phyloP scores from a whole-genome alignment of 1,140 invertebrate species.

The Platyscapa corneri region DNA sequence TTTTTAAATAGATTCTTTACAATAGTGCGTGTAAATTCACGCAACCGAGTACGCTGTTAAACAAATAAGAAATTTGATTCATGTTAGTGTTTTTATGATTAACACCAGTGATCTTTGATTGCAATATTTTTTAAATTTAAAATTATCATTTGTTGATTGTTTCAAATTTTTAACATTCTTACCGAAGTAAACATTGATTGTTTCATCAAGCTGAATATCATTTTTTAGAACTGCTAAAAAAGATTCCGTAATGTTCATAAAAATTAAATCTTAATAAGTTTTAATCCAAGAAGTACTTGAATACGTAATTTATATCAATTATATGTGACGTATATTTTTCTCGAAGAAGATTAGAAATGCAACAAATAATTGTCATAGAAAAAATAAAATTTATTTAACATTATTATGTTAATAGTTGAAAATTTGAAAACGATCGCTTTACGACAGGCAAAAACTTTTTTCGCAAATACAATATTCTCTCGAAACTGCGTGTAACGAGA shows the following conservation, averaged over 20 bases:
- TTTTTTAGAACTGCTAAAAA: background rate
- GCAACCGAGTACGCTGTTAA: slow-evolving; percentile 1
- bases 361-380: background rate
- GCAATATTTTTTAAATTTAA: background rate
- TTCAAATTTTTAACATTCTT: background rate
- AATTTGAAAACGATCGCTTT: background rate
- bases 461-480: background rate
- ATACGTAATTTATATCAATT: background rate
- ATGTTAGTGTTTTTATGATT: background rate
- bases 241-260: background rate
- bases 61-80: background rate
- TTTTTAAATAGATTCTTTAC: slow-evolving; percentile 16
- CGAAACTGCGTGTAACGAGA: no score
- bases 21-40: background rate
- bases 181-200: background rate
- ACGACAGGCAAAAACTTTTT: background rate
- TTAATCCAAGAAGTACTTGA: background rate
- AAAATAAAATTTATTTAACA: no score
- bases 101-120: background rate
- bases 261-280: background rate
- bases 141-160: background rate
- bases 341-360: background rate
- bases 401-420: background rate
- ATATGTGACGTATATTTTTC: no score
- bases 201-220: background rate